phyloP scores from a whole-genome alignment of 2,113 vertebrate genomes.

The Phoxinus phoxinus region DNA sequence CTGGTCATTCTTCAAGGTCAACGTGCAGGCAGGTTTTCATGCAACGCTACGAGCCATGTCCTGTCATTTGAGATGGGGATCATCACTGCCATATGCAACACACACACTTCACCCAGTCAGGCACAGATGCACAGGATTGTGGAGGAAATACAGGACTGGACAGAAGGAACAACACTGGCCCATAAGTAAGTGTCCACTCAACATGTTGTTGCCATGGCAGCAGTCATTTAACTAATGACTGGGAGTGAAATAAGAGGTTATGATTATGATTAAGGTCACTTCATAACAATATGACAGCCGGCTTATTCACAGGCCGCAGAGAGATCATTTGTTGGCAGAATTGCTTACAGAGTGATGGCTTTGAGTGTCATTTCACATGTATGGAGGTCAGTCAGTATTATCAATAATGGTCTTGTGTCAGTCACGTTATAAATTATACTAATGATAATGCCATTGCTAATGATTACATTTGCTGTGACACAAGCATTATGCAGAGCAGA shows the following conservation, averaged over 20 bases:
- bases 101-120: slow-evolving; percentile 29
- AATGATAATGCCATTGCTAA: background rate
- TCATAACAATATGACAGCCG: slow-evolving; percentile 1
- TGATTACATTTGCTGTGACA: slow-evolving; percentile 11
- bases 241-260: slow-evolving; percentile 6
- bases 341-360: background rate
- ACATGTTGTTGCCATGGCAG: background rate
- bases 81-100: background rate
- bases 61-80: slow-evolving; percentile 53
- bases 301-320: background rate
- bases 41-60: slow-evolving; percentile 75
- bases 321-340: background rate
- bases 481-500: background rate
- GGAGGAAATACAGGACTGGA: background rate
- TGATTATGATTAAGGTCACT: background rate
- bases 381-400: background rate
- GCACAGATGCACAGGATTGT: background rate
- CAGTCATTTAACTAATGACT: background rate
- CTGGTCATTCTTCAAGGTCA: slow-evolving; percentile 62
- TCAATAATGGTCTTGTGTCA: background rate
- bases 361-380: background rate
- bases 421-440: slow-evolving; percentile 16
- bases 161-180: background rate
- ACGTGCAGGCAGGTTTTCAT: slow-evolving; percentile 78
- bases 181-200: background rate